phyloP scores from a whole-genome alignment of 2,797 vertebrate species.

The Buphagus erythrorhynchus region DNA sequence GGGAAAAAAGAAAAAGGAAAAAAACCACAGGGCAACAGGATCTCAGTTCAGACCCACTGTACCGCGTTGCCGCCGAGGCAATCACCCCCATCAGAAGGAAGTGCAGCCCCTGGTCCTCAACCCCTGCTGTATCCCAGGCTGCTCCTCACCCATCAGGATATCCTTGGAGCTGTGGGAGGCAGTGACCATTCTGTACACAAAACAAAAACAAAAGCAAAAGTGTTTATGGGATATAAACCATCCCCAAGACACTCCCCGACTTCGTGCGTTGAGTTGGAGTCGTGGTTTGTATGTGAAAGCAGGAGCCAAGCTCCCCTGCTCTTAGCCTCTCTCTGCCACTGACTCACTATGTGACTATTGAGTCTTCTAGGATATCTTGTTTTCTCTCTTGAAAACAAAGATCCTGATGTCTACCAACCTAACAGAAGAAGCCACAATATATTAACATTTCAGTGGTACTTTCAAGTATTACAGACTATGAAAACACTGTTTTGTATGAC shows the following conservation, averaged over 20 bases:
- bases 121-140: fast-evolving
- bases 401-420: not conserved
- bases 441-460: not conserved
- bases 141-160: fast-evolving
- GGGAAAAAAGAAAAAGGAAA: too few species aligned
- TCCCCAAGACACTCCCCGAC: too few species aligned
- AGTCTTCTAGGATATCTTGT: not conserved
- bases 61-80: fast-evolving
- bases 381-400: not conserved
- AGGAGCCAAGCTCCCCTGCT: not conserved
- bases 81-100: fast-evolving
- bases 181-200: not conserved
- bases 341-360: not conserved
- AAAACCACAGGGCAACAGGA: not conserved
- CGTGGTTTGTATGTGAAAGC: not conserved
- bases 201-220: not conserved
- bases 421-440: not conserved
- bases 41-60: too few species aligned
- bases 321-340: not conserved
- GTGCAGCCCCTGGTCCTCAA: not conserved
- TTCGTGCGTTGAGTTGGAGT: fast-evolving
- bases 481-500: not conserved
- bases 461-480: not conserved
- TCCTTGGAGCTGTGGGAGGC: fast-evolving
- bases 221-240: not conserved